Base-by-base conservation (phyloP, 2,113 vertebrate genomes). In the Serilophus lunatus region DNA sequence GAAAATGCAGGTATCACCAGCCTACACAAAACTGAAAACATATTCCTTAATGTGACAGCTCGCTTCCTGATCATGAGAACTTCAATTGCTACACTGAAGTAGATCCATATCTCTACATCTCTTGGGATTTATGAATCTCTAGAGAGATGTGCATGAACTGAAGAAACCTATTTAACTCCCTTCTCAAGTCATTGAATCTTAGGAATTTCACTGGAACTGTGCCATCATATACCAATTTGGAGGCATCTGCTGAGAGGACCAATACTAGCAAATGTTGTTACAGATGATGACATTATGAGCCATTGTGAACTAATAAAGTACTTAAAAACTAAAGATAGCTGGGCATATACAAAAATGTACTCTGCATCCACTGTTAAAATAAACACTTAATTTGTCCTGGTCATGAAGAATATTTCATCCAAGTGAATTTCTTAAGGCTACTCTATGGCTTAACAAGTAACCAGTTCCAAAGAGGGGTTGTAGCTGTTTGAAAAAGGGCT, bases 261-360 rank as follows among this genome's bases (percentile, higher is more conserved):
- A 80, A 13, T 54, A 59, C 25, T 40, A 76, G 19, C 33, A 38
- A 45, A 54, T 45, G 38, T 6, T 86, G 56, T 11, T 63, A 70
- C 1, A 10, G 36, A 40, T 3, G 5, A 72, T 57, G 57, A 40
- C 12, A 70, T 12, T 50, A 9, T 0, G 0, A 40, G 22, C 10
- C 19, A 22, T 4, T 74, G 19, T 53, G 77, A 53, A 29, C n/a
- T 25, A 84, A 44, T 29, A 56, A 97, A 71, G 29, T 77, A 59
- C 76, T 86, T 42, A 29, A 57, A 93, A 86, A 45, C 31, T 75
- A 86, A 83, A 91, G 88, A 49, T 40, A 84, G 3, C 53, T 89
- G 36, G 16, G 16, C 18, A 19, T 66, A 13, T 36, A 50, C 17
- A 66, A 54, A 93, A 78, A 40, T 7, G 14, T 36, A 61, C 12